These are phyloP conservation scores for Paratilapia polleni DNA, from an alignment of 2,113 vertebrate species.

Conservation along the genomic window DNA sequence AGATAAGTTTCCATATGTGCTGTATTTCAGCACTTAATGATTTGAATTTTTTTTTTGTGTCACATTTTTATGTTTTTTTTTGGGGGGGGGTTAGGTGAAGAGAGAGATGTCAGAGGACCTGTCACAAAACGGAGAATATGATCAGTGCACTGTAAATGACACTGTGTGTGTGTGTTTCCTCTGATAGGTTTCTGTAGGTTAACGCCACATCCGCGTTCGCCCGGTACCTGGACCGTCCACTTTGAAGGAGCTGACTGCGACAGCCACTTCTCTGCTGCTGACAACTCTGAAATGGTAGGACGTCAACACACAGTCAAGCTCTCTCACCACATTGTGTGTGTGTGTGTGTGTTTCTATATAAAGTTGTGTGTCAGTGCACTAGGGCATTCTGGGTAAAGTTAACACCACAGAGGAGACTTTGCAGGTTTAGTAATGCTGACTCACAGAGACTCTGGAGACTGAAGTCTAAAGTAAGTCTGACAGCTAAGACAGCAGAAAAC, in stretches of 20 bases:
- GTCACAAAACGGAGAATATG: not conserved
- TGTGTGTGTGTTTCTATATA: not conserved
- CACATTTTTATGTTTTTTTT: no score
- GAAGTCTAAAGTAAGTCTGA: constrained; percentile 13
- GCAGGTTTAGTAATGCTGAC: constrained; percentile 29
- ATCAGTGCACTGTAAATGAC: not conserved
- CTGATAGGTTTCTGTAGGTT: constrained; percentile 90
- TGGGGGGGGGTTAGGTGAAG: no score
- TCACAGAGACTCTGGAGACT: not conserved
- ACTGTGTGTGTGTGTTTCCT: constrained; percentile 3
- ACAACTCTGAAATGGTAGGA: constrained; percentile 89
- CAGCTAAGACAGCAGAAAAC: not conserved
- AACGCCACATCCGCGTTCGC: constrained; percentile 87
- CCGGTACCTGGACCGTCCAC: constrained; percentile 95
- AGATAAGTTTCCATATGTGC: not conserved
- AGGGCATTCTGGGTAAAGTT: constrained; percentile 4
- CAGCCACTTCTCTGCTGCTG: constrained; percentile 86
- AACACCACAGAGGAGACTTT: not conserved
- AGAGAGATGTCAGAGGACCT: not conserved
- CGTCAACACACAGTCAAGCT: not conserved
- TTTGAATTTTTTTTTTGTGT: not conserved
- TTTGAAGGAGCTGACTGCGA: constrained; percentile 96
- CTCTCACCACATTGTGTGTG: not conserved
- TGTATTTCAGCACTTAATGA: not conserved
- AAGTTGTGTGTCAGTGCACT: not conserved